Conservation (phyloP, 64 coral and sea anemone genomes). For the Anthopleura sola region DNA sequence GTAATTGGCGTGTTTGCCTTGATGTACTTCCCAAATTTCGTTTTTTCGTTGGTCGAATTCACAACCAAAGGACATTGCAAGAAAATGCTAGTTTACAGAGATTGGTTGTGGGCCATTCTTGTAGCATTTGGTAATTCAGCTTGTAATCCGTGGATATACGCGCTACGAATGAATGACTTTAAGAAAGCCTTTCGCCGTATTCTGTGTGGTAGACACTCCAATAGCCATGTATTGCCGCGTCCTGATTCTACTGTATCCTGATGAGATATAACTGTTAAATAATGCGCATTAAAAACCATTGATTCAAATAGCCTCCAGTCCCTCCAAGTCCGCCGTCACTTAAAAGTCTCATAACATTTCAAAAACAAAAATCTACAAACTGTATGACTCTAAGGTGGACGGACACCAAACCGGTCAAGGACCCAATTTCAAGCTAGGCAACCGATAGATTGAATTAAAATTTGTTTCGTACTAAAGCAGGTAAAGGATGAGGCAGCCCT, state of each 20-base stretch:
- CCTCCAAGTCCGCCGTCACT: no score
- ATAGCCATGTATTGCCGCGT: neutral
- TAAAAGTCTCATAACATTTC: no score
- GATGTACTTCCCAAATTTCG: slow-evolving; percentile 49
- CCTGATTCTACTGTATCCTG: neutral
- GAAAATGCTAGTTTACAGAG: slow-evolving; percentile 29
- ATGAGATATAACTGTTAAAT: no score
- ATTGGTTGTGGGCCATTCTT: slow-evolving; percentile 65
- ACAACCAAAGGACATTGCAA: slow-evolving; percentile 15
- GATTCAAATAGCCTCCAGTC: no score
- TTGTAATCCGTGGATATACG: slow-evolving; percentile 56
- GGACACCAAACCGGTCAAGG: no score
- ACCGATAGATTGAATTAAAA: no score
- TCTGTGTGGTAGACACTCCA: neutral
- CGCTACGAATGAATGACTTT: slow-evolving; percentile 50
- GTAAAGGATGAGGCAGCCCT: no score
- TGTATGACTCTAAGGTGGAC: no score
- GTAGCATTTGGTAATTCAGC: slow-evolving; percentile 58
- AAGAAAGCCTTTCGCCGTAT: slow-evolving; percentile 16
- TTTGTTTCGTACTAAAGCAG: no score
- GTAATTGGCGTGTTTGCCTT: slow-evolving; percentile 45
- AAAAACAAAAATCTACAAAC: no score
- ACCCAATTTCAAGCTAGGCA: no score
- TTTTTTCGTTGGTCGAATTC: slow-evolving; percentile 42
- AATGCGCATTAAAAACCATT: no score